Evolutionary conservation across 2,797 vertebrate species (phyloP).

Genomic region (Anas georgica): DNA sequence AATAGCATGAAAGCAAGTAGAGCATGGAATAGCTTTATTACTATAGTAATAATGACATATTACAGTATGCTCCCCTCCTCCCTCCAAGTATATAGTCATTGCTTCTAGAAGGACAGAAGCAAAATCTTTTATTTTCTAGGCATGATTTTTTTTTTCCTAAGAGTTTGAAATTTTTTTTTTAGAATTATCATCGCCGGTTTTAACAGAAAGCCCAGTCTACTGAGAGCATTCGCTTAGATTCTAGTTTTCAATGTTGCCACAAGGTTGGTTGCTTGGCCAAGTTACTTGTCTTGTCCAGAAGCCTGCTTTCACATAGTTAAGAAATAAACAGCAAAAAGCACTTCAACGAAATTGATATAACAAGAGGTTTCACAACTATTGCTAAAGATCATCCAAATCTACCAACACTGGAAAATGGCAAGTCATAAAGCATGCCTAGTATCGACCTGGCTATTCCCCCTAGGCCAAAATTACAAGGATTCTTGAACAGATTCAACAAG

Average conservation of each 20-base stretch:
- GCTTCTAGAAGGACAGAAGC: not conserved
- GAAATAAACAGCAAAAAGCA: not conserved
- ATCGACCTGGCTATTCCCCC: not conserved
- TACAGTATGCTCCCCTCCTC: not conserved
- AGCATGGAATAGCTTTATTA: conserved; percentile 56
- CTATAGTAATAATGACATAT: conserved; percentile 26
- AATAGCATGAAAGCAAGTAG: conserved; percentile 47
- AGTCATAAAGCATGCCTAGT: not conserved
- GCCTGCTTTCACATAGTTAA: fast-evolving
- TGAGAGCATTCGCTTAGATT: not conserved
- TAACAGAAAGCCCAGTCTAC: not conserved
- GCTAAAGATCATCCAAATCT: not conserved
- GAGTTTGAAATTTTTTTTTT: not conserved
- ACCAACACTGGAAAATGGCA: not conserved
- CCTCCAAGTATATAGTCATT: not conserved
- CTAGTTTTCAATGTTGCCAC: not conserved
- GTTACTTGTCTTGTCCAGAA: not conserved
- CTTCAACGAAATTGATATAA: too few relatives aligned
- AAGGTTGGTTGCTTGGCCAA: not conserved
- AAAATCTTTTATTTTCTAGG: not conserved
- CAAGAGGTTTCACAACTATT: not conserved
- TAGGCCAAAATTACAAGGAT: not conserved
- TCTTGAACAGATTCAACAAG: not conserved
- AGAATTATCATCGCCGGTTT: not conserved
- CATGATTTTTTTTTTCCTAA: not conserved